phyloP scores from a whole-genome alignment of 2,888 invertebrate genomes.

The Leucoma salicis region DNA sequence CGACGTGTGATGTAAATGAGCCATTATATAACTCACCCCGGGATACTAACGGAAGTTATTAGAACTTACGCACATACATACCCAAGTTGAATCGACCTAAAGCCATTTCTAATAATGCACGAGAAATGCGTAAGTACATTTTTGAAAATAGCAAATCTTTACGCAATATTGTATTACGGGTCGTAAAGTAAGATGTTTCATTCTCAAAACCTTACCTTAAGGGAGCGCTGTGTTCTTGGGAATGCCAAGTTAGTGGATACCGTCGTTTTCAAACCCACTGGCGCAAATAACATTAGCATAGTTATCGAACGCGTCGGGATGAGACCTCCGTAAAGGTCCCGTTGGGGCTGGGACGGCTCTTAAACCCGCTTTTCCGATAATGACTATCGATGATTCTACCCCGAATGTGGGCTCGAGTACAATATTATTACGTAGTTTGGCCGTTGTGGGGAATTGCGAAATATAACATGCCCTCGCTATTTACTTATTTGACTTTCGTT shows the following conservation, averaged over 20 bases:
- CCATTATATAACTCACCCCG: constrained; percentile 29
- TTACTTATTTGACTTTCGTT: constrained; percentile 55
- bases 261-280: constrained; percentile 73
- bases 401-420: constrained; percentile 69
- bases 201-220: constrained; percentile 52
- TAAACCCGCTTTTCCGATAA: constrained; percentile 80
- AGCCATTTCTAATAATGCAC: constrained; percentile 26
- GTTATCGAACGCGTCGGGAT: constrained; percentile 79
- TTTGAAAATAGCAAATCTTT: constrained; percentile 49
- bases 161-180: constrained; percentile 47
- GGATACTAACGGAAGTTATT: constrained; percentile 34
- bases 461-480: constrained; percentile 65
- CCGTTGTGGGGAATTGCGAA: constrained; percentile 71
- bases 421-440: constrained; percentile 77
- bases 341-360: constrained; percentile 71
- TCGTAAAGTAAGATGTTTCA: constrained; percentile 55
- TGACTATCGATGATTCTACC: constrained; percentile 80
- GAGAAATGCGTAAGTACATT: constrained; percentile 18
- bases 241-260: constrained; percentile 65
- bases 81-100: constrained; percentile 16
- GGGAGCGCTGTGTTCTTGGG: constrained; percentile 50
- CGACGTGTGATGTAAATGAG: constrained; percentile 35
- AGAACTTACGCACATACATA: constrained; percentile 29
- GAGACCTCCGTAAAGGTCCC: constrained; percentile 79
- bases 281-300: constrained; percentile 82